A percentile compares a stretch with the other conserved stretches of the same genome.
These are phyloP conservation scores for Tinea semifulvella DNA, from an alignment of 2,888 invertebrate genomes.

Conservation along the genomic window DNA sequence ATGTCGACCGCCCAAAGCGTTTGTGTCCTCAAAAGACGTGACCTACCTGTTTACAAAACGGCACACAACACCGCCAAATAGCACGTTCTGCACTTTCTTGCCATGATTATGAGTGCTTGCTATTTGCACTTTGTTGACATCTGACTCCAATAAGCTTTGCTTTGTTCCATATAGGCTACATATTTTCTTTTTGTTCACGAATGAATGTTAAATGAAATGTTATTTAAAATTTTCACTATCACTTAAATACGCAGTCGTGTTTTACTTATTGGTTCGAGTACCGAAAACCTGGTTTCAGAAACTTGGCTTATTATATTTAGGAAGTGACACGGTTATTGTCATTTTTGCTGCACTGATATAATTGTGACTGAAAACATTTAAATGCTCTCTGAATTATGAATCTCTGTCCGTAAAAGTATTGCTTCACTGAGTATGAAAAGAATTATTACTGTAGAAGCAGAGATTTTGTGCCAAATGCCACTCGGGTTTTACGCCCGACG, in stretches of 20 bases:
- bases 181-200: too few relatives aligned
- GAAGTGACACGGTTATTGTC: neutral
- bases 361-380: neutral
- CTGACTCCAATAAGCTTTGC: slow-evolving; percentile 4
- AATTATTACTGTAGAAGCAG: neutral
- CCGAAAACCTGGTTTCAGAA: too few relatives aligned
- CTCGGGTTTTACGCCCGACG: neutral
- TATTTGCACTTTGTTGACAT: slow-evolving; percentile 7
- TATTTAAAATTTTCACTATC: too few relatives aligned
- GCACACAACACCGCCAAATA: slow-evolving; percentile 10
- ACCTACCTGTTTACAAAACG: slow-evolving; percentile 13
- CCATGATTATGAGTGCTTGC: slow-evolving; percentile 7
- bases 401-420: neutral
- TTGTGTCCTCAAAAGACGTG: slow-evolving; percentile 10
- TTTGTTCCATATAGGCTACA: too few relatives aligned
- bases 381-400: neutral
- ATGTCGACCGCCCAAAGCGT: slow-evolving; percentile 14
- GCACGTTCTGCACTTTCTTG: slow-evolving; percentile 11
- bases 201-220: too few relatives aligned
- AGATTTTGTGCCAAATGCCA: slow-evolving; percentile 1
- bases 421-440: slow-evolving; percentile 9
- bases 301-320: neutral
- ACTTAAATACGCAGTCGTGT: too few relatives aligned
- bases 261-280: too few relatives aligned
- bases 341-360: neutral